These are phyloP conservation scores for Anthoscopus minutus DNA, from an alignment of 2,113 vertebrate species.

Conservation along the genomic window DNA sequence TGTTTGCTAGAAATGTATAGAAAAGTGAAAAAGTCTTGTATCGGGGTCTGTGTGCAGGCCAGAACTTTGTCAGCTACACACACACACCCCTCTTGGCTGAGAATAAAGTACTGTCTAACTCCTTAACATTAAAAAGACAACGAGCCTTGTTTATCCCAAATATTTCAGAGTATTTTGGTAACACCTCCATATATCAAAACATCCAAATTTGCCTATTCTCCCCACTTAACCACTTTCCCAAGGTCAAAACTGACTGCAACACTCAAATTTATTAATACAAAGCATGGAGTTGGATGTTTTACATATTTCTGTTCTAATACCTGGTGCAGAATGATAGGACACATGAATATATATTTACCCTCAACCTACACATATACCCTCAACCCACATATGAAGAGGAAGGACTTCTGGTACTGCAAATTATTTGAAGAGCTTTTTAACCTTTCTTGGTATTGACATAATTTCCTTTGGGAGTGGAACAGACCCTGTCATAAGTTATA, in stretches of 20 bases:
- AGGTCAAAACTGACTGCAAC: background rate
- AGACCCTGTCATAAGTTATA: slow-evolving; percentile 15
- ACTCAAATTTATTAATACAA: background rate
- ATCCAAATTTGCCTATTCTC: background rate
- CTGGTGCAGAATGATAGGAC: background rate
- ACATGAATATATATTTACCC: background rate
- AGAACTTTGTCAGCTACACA: background rate
- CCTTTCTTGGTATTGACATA: slow-evolving; percentile 37
- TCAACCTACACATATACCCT: background rate
- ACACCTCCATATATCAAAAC: background rate
- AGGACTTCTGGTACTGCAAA: background rate
- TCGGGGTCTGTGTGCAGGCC: background rate
- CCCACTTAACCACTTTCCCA: background rate
- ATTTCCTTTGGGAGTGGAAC: slow-evolving; percentile 43
- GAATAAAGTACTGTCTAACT: background rate
- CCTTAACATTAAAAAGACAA: background rate
- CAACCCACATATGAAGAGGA: background rate
- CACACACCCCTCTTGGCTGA: background rate
- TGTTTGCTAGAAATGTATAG: background rate
- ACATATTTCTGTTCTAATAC: background rate
- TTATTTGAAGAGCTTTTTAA: slow-evolving; percentile 42
- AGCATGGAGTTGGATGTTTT: background rate
- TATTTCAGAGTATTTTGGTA: background rate
- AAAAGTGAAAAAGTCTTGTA: background rate
- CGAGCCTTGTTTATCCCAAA: background rate